phyloP scores from a whole-genome alignment of 2,113 vertebrate genomes.

The Pollimyrus isidori region DNA sequence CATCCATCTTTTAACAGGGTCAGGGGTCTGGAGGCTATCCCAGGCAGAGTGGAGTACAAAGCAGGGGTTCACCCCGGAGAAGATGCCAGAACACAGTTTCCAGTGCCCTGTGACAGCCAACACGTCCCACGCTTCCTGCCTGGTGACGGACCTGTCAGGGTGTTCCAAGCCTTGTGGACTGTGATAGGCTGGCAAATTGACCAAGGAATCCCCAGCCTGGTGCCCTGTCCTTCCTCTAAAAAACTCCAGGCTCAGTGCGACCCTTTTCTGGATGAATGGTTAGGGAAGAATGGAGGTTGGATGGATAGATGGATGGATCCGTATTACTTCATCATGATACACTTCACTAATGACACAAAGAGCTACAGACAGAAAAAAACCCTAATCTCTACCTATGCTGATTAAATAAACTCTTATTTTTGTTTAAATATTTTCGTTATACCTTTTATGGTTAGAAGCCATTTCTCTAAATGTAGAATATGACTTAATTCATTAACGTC shows the following conservation, averaged over 20 bases:
- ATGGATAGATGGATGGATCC: neutral
- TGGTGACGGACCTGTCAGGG: neutral
- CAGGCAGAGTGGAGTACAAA: neutral
- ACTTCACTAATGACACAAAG: neutral
- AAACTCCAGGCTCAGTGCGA: neutral
- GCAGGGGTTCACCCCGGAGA: neutral
- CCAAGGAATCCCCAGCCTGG: neutral
- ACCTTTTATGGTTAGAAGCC: neutral
- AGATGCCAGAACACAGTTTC: neutral
- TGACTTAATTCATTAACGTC: slow-evolving; percentile 3
- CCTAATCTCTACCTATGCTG: neutral
- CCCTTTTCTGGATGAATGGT: neutral
- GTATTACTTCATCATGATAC: neutral
- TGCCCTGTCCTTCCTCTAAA: neutral
- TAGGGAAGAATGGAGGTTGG: neutral
- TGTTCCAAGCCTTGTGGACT: neutral
- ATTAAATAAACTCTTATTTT: neutral
- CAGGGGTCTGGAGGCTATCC: neutral
- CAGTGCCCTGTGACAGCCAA: neutral
- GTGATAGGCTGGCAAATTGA: neutral
- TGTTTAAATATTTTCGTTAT: neutral
- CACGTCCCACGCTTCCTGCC: neutral
- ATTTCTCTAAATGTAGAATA: neutral
- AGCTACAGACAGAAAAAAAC: neutral
- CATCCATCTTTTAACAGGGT: neutral